Evolutionary conservation across 2,797 vertebrate species (phyloP), one percentile per base, ranked within the genome.

Genomic region (Schizopygopsis malacanthus): DNA sequence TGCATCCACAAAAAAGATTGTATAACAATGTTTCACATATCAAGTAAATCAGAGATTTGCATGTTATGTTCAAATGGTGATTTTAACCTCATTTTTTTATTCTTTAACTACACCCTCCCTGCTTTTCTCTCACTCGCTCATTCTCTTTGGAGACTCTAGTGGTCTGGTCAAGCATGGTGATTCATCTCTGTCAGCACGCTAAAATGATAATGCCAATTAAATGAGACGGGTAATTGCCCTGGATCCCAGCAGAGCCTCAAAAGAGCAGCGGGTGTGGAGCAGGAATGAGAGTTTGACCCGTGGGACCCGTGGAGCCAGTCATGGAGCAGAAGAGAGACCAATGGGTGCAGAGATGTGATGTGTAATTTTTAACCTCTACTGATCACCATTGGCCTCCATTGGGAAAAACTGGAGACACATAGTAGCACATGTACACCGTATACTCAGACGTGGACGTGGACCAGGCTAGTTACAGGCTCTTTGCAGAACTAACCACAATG

Each of bases 131-230:
- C 41, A 7, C 72, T 63, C 72, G 69, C 65, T 63, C 71, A 22
- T 52, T 41, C 65, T 82, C 88, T 85, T 90, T 90, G 73, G 81
- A 85, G 71, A 78, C 78, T 83, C 73, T 82, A 89, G 89, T 91
- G 90, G 92, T 90, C 33, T 85, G 79, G 88, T 94, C 94, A 92
- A 93, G 93, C 87, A 86, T 88, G 92, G 96, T 90, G 94, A 97
- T 97, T 96, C 96, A 96, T 97, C 97, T 98, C 94, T 98, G 97
- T 97, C 97, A 97, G 93, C 93, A 94, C 79, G 91, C 94, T 97
- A 96, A 98, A 97, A 97, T 97, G 95, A 97, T 97, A 96, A 97
- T 95, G 96, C 95, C 97, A 98, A 97, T 97, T 97, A 97, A 97
- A 97, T 95, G 94, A 92, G 94, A 95, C 95, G 95, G 96, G 96